Conservation (phyloP, 2,888 invertebrate species). For the Octodonta nipae region DNA sequence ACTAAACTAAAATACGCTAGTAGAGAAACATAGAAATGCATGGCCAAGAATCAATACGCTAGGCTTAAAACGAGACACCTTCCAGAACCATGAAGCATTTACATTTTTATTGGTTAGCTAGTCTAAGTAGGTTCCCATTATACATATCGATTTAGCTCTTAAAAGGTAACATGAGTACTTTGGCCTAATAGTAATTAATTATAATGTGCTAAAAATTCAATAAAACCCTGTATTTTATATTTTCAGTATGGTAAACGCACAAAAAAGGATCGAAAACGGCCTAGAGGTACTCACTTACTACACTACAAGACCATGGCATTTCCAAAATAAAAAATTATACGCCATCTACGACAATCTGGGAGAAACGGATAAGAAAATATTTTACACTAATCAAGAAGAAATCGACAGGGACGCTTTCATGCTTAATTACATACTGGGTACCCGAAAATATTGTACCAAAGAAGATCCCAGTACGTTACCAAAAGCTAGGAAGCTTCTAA, state of each 20-base stretch:
- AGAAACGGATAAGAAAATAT: slow-evolving; percentile 44
- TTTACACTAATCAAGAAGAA: slow-evolving; percentile 41
- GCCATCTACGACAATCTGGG: slow-evolving; percentile 41
- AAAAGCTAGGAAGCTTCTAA: slow-evolving; percentile 49
- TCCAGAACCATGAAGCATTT: no score
- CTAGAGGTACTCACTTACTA: slow-evolving; percentile 61
- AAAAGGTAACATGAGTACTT: no score
- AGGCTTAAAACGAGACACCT: no score
- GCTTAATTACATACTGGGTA: slow-evolving; percentile 61
- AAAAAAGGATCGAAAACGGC: slow-evolving; percentile 48
- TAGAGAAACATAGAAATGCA: no score
- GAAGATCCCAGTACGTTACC: slow-evolving; percentile 68
- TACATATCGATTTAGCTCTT: no score
- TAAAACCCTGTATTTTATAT: slow-evolving; percentile 6
- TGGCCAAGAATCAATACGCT: no score
- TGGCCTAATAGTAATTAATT: no score
- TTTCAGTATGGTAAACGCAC: slow-evolving; percentile 50
- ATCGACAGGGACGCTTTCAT: slow-evolving; percentile 54
- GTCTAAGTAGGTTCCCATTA: no score
- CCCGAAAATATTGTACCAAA: slow-evolving; percentile 71
- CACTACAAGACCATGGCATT: slow-evolving; percentile 70
- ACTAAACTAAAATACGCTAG: no score
- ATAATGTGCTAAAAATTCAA: no score
- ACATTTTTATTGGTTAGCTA: no score
- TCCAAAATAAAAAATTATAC: slow-evolving; percentile 49